phyloP scores from a whole-genome alignment of 2,888 invertebrate species.

The Drosophila testacea region DNA sequence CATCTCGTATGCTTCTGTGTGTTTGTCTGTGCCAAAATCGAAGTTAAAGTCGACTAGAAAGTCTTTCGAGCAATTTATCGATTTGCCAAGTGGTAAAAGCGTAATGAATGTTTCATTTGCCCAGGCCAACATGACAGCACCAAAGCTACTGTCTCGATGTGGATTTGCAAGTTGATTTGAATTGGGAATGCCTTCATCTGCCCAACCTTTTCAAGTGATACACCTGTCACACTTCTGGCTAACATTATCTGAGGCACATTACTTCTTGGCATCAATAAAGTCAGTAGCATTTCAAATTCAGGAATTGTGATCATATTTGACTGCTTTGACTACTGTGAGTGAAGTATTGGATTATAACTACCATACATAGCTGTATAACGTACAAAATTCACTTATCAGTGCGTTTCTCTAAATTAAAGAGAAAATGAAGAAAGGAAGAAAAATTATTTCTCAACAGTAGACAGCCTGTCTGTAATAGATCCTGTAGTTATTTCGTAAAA shows the following conservation, averaged over 20 bases:
- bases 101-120: slow-evolving; percentile 58
- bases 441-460: no score
- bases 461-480: no score
- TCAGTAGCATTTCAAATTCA: not conserved
- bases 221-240: slow-evolving; percentile 35
- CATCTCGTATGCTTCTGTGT: slow-evolving; percentile 19
- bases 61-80: slow-evolving; percentile 41
- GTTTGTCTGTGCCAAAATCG: not conserved
- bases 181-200: slow-evolving; percentile 9
- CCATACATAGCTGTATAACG: no score
- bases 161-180: slow-evolving; percentile 18
- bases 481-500: no score
- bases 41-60: slow-evolving; percentile 11
- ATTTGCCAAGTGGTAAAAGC: slow-evolving; percentile 42
- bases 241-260: slow-evolving; percentile 30
- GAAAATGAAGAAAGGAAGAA: no score
- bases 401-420: no score
- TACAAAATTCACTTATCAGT: no score
- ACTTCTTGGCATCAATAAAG: slow-evolving; percentile 13
- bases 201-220: slow-evolving; percentile 11
- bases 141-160: slow-evolving; percentile 17
- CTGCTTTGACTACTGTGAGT: slow-evolving; percentile 1
- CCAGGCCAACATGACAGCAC: slow-evolving; percentile 15
- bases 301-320: slow-evolving; percentile 9
- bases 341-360: not conserved